Conservation (phyloP, 2,113 vertebrate species). For the Cynoglossus semilaevis region DNA sequence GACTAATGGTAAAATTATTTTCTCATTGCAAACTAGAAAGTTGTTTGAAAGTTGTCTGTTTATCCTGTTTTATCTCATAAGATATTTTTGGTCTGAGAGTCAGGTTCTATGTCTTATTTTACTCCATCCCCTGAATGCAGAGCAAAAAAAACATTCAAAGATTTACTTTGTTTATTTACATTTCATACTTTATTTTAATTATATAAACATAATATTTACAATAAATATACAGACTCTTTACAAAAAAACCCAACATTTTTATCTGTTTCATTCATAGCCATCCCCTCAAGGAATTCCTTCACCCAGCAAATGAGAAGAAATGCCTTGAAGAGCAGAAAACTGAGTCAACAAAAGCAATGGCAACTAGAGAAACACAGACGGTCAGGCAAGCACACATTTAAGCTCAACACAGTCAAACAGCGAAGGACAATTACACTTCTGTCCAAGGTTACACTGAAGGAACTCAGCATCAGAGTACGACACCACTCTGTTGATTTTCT, state of each 20-base stretch:
- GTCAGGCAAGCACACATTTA: slow-evolving; percentile 43
- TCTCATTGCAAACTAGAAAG: too few species aligned
- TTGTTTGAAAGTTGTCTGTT: too few species aligned
- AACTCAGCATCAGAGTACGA: slow-evolving; percentile 66
- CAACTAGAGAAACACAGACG: slow-evolving; percentile 63
- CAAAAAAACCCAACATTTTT: not conserved
- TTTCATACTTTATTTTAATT: too few species aligned
- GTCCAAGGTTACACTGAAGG: slow-evolving; percentile 61
- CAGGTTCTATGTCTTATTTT: too few species aligned
- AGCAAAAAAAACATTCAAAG: too few species aligned
- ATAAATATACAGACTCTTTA: too few species aligned
- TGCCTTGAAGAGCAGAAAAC: slow-evolving; percentile 68
- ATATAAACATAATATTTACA: too few species aligned
- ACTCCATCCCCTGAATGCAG: too few species aligned
- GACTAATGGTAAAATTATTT: too few species aligned
- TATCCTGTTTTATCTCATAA: too few species aligned
- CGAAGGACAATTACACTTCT: slow-evolving; percentile 26
- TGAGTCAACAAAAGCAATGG: slow-evolving; percentile 69
- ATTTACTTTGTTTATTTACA: too few species aligned
- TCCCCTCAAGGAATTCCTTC: slow-evolving; percentile 75
- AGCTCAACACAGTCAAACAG: slow-evolving; percentile 24
- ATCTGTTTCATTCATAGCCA: slow-evolving; percentile 60
- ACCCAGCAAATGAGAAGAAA: slow-evolving; percentile 77
- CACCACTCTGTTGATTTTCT: slow-evolving; percentile 73
- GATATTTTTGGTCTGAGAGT: too few species aligned